Base-by-base conservation (phyloP, 2,797 vertebrate genomes). In the Xiphophorus birchmanni region DNA sequence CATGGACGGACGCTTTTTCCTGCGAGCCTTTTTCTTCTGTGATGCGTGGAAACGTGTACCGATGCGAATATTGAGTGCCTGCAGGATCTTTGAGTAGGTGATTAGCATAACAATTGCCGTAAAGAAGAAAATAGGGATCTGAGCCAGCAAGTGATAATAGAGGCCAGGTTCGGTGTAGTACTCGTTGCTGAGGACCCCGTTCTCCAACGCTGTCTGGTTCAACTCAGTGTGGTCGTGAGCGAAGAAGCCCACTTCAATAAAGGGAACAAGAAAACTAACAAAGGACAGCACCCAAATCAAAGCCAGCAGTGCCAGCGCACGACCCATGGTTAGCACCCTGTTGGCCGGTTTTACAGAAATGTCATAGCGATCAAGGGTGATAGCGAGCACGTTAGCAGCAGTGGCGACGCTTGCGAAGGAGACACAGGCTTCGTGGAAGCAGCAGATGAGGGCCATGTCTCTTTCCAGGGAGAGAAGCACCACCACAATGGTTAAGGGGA, bases 281-380 rank as follows among this genome's bases (percentile, higher is more conserved):
- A 99, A 97, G 17, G 98, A 99, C 78, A 99, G 94, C 74, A 98
- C 97, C 99, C 99, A 99, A 88, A 99, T 98, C 47, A 95, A 96
- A 79, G 97, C 97, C 94, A 99, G 96, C 90, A 99, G 85, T 54
- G 97, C 93, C 84, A 98, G 96, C 81, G 98, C 98, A 76, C 99
- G 97, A 83, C 98, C 97, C 97, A 99, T 98, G 72, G 98, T 99
- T 91, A 99, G 95, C 83, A 99, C 97, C 88, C 98, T 94, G 89
- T 99, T 99, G 82, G 98, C 98, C 69, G 99, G 99, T 93, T 99
- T 98, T 81, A 99, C 99, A 0, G 98, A 99, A 93, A 99, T 99
- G 93, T 99, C 99, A 0, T 99, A 99, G 81, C 99, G 96, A 93
- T 99, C 98, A 86, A 99, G 87, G 79, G 98, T 99, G 90, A 99